A percentile compares a stretch with the other conserved stretches of the same genome.
These are phyloP conservation scores for Tetramorium bicarinatum DNA, from an alignment of 2,888 invertebrate species.

Conservation along the genomic window DNA sequence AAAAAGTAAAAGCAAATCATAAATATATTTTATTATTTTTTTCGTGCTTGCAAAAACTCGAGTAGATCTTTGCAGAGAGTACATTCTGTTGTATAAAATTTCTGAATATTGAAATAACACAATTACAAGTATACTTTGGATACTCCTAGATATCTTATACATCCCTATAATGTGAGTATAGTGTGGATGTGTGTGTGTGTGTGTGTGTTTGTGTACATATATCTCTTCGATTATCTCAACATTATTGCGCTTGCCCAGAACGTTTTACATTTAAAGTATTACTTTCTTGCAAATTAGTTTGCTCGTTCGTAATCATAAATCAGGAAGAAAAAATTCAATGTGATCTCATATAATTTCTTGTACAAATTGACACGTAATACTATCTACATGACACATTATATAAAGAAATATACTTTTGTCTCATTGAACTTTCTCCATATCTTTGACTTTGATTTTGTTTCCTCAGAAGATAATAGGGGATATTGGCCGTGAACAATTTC, in stretches of 20 bases:
- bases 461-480: not conserved
- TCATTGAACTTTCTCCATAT: not conserved
- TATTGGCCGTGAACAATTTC: not conserved
- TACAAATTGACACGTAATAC: not conserved
- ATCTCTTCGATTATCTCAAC: conserved; percentile 51
- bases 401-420: not conserved
- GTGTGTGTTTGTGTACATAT: not conserved
- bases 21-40: conserved; percentile 2
- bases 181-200: not conserved
- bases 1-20: not conserved
- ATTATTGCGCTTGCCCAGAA: conserved; percentile 68
- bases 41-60: not conserved
- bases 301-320: conserved; percentile 34
- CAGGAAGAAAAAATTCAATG: conserved; percentile 39
- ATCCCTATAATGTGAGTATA: conserved; percentile 20
- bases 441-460: not conserved
- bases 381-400: not conserved
- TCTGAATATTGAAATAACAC: not conserved
- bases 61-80: not conserved
- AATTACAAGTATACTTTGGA: conserved; percentile 4
- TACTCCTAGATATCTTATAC: conserved; percentile 12
- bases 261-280: conserved; percentile 57
- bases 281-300: conserved; percentile 54
- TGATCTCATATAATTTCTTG: conserved; percentile 4
- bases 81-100: not conserved